These are phyloP conservation scores for Mongoloraphidia duomilia DNA, from an alignment of 2,888 invertebrate species.

Conservation along the genomic window DNA sequence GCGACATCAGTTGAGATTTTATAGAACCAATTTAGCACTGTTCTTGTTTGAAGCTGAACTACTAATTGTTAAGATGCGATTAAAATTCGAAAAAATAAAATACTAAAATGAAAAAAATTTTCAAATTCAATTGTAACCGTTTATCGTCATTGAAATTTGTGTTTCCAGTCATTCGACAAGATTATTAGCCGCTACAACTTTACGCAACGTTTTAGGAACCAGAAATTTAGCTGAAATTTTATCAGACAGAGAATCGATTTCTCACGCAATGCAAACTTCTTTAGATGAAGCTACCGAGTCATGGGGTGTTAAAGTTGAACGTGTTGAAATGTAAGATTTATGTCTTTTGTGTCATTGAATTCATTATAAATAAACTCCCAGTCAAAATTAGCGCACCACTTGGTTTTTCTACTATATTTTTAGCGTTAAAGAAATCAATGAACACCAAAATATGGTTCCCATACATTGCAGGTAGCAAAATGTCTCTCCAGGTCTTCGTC, in stretches of 20 bases:
- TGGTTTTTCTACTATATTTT: too few relatives aligned
- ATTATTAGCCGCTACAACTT: slow-evolving; percentile 67
- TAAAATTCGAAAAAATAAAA: too few relatives aligned
- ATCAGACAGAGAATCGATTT: slow-evolving; percentile 82
- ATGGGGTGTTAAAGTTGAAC: slow-evolving; percentile 87
- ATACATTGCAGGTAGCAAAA: too few relatives aligned
- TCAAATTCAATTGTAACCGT: neutral
- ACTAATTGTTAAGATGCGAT: too few relatives aligned
- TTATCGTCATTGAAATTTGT: neutral
- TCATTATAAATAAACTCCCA: neutral
- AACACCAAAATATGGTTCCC: too few relatives aligned
- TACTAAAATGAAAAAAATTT: too few relatives aligned
- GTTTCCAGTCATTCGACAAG: slow-evolving; percentile 60
- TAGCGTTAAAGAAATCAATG: neutral
- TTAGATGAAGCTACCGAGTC: slow-evolving; percentile 80
- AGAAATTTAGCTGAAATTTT: slow-evolving; percentile 82
- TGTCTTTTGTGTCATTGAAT: neutral
- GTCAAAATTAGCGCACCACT: neutral
- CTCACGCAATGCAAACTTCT: slow-evolving; percentile 75
- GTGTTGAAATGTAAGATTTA: slow-evolving; percentile 77
- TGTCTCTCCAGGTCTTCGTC: too few relatives aligned
- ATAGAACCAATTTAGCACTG: too few relatives aligned
- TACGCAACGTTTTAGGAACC: slow-evolving; percentile 84
- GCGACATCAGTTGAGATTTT: too few relatives aligned
- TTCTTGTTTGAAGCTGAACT: too few relatives aligned